Conservation (phyloP, 2,797 vertebrate species). For the Ptychobarbus kaznakovi region DNA sequence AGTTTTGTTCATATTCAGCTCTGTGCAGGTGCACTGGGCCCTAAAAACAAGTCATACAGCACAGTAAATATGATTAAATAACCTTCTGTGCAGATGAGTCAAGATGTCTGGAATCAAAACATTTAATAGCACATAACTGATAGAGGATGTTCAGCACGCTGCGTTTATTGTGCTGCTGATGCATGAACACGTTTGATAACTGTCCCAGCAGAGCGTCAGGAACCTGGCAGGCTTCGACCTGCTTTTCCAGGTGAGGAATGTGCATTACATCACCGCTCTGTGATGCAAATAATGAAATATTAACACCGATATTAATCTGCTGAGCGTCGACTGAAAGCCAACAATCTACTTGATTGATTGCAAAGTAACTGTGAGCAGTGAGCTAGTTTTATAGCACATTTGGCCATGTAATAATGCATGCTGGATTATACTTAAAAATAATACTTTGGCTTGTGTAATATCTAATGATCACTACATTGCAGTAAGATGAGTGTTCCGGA, state of each 20-base stretch:
- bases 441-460: neutral
- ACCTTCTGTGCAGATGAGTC: neutral
- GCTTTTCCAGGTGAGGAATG: constrained; percentile 54
- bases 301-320: constrained; percentile 22
- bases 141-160: constrained; percentile 37
- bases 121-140: constrained; percentile 41
- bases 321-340: constrained; percentile 37
- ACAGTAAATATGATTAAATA: constrained; percentile 27
- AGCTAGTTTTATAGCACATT: neutral
- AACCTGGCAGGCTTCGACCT: constrained; percentile 43
- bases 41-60: constrained; percentile 56
- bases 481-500: neutral
- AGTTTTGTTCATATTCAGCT: constrained; percentile 1
- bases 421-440: neutral
- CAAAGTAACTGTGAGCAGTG: neutral
- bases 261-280: constrained; percentile 55
- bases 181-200: neutral
- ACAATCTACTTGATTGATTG: constrained; percentile 24
- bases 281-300: constrained; percentile 50
- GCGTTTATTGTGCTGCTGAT: neutral
- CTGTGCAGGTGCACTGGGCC: constrained; percentile 67
- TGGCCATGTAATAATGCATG: neutral
- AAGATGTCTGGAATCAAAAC: neutral
- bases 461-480: neutral
- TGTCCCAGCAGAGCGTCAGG: constrained; percentile 5